Base-by-base conservation (phyloP, 2,113 vertebrate species). In the Butorides virescens region DNA sequence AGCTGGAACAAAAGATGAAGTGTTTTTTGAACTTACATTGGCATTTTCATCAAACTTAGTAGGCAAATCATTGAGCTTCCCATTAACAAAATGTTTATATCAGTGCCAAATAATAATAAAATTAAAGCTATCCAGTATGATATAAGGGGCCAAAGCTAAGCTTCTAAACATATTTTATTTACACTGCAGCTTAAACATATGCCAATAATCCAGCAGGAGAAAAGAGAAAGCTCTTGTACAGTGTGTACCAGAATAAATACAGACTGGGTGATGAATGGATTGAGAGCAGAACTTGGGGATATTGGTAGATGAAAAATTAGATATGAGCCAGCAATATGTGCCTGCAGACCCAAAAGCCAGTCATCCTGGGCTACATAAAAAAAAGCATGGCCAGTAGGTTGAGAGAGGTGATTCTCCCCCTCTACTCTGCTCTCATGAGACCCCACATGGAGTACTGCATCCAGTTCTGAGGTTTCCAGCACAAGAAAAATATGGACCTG, bases 81-180 rank as follows among this genome's bases (percentile, higher is more conserved):
- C 23, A 79, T 82, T 84, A 73, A 75, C 26, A 36, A 61, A 53
- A 55, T 11, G 49, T 84, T 86, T 93, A 53, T 90, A 95, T 67
- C 13, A 32, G 19, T 86, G 84, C 44, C 78, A 96, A 63, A 29
- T 80, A 95, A 93, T 77, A 26, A 75, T 52, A 93, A 83, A 87
- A 93, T 36, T 68, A 70, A 37, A 53, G 72, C 72, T 76, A 77
- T 74, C 21, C 42, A 91, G 94, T 95, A 66, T 65, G 73, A 92
- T 94, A 89, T 44, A 81, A 96, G 78, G 70, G 73, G 19, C 50
- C 82, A 97, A 95, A 92, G 77, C 74, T 92, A 95, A 88, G 73
- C 32, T 94, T 93, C 96, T 79, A 81, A 95, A 87, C 46, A 91
- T 78, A 95, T 81, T 97, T 96, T 94, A 94, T 97, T 97, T 97